Conservation (phyloP, 2,113 vertebrate genomes). For the Notechis scutatus region DNA sequence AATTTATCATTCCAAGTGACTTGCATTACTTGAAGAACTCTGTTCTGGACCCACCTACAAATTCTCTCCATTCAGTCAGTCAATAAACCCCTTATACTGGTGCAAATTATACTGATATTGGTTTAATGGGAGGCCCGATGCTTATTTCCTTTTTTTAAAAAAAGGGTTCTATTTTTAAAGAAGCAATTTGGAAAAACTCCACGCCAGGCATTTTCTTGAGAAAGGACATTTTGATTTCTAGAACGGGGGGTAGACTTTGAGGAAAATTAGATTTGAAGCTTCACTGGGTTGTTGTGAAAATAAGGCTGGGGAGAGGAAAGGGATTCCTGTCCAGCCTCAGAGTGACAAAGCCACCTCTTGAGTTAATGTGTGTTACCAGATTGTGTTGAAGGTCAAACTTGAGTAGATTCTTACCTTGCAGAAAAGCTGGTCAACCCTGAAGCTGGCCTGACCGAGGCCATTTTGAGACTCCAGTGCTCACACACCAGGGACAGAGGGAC, state of each 20-base stretch:
- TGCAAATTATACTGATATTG: background rate
- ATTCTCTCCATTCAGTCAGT: background rate
- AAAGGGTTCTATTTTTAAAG: background rate
- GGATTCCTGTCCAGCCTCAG: background rate
- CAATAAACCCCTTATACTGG: background rate
- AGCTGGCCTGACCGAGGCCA: no score
- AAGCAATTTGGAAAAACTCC: background rate
- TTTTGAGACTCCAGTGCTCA: no score
- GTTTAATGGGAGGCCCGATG: background rate
- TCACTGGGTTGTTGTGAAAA: background rate
- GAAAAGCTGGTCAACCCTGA: no score
- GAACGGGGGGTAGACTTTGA: background rate
- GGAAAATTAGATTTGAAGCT: background rate
- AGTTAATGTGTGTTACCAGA: background rate
- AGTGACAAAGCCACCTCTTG: background rate
- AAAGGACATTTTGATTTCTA: background rate
- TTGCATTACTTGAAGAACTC: background rate
- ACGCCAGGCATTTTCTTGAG: background rate
- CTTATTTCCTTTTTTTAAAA: background rate
- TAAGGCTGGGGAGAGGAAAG: background rate
- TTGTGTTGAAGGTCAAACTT: background rate
- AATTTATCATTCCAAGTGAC: background rate
- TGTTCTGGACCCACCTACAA: background rate
- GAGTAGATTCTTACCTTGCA: no score
- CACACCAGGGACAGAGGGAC: no score